These are phyloP conservation scores for Grapholita molesta DNA, from an alignment of 1,140 invertebrate genomes.

Conservation along the genomic window DNA sequence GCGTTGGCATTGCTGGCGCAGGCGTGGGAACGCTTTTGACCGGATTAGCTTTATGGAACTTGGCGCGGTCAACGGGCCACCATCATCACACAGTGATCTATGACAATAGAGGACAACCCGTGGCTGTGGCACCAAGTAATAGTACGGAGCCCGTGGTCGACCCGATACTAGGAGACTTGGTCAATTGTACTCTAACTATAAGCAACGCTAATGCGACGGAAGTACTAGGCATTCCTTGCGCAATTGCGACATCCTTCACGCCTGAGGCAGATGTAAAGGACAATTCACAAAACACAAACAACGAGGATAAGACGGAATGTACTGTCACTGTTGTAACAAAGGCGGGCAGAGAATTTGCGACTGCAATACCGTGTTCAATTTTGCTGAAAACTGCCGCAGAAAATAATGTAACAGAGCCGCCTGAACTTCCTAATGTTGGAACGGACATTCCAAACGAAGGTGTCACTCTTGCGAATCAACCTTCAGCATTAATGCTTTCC, in stretches of 20 bases:
- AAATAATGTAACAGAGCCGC: conserved; percentile 69
- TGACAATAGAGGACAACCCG: conserved; percentile 64
- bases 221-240: conserved; percentile 71
- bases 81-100: conserved; percentile 68
- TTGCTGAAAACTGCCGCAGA: conserved; percentile 63
- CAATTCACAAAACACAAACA: conserved; percentile 35
- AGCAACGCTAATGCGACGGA: conserved; percentile 59
- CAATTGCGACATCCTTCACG: conserved; percentile 73
- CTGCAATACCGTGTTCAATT: conserved; percentile 71
- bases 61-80: conserved; percentile 66
- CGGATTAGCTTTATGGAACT: conserved; percentile 74
- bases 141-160: conserved; percentile 47
- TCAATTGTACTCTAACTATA: conserved; percentile 72
- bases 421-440: conserved; percentile 27
- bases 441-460: conserved; percentile 20
- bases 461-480: conserved; percentile 32
- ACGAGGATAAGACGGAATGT: conserved; percentile 63
- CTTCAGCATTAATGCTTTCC: conserved; percentile 39
- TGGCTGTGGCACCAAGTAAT: conserved; percentile 61
- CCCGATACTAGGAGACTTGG: conserved; percentile 66
- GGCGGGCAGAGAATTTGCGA: conserved; percentile 62
- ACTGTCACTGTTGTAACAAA: conserved; percentile 69
- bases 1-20: conserved; percentile 65
- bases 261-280: conserved; percentile 65
- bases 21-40: conserved; percentile 71